Evolutionary conservation across 2,797 vertebrate species (phyloP).

Genomic region (Bufotes viridis): DNA sequence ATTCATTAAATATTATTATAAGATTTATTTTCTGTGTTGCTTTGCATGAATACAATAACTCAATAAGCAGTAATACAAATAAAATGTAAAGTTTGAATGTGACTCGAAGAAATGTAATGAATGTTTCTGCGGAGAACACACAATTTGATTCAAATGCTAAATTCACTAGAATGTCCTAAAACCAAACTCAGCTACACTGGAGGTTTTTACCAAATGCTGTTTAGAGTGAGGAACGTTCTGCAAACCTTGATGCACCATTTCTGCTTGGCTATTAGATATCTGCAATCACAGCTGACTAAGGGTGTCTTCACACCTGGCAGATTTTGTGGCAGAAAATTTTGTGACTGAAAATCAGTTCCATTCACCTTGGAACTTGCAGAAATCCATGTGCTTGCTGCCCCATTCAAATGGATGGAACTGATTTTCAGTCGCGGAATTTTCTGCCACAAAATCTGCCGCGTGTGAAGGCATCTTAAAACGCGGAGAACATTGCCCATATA

Average conservation of each 20-base stretch:
- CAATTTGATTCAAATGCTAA: slow-evolving; percentile 2
- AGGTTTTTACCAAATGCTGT: not conserved
- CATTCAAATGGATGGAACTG: too few relatives aligned
- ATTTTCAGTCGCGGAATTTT: too few relatives aligned
- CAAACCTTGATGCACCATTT: not conserved
- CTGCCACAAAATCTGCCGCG: too few relatives aligned
- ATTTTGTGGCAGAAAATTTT: too few relatives aligned
- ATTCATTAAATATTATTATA: not conserved
- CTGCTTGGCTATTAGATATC: not conserved
- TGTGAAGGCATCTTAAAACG: too few relatives aligned
- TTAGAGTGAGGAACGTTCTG: not conserved
- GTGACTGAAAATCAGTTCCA: too few relatives aligned
- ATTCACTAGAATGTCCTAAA: slow-evolving; percentile 14
- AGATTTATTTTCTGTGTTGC: not conserved
- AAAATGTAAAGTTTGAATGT: slow-evolving; percentile 6
- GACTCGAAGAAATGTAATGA: slow-evolving; percentile 5
- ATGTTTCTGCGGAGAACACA: not conserved
- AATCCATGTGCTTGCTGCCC: too few relatives aligned
- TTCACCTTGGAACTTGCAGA: too few relatives aligned
- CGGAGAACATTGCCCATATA: too few relatives aligned
- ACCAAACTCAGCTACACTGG: not conserved
- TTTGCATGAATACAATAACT: not conserved
- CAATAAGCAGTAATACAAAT: not conserved
- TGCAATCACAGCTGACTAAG: not conserved
- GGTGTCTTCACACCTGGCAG: too few relatives aligned